Evolutionary conservation across 2,113 vertebrate species (phyloP).

Genomic region (Calidris pygmaea): DNA sequence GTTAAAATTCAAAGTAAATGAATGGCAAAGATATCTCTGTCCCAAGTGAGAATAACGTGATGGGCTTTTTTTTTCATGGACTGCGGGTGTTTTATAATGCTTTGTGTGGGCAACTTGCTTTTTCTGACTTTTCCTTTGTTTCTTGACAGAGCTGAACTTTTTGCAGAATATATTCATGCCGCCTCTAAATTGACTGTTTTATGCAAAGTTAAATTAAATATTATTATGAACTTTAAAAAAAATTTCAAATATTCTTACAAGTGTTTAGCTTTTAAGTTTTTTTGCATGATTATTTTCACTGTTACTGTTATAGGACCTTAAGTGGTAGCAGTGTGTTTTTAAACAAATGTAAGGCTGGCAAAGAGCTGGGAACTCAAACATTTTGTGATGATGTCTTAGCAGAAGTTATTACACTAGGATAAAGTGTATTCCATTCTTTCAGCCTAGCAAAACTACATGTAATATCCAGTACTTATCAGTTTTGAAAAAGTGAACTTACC

Average conservation of each 20-base stretch:
- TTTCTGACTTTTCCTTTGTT: background rate
- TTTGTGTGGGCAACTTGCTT: background rate
- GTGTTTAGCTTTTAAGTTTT: background rate
- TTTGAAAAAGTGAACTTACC: background rate
- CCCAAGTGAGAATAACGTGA: background rate
- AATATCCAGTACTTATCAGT: background rate
- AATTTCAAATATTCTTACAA: background rate
- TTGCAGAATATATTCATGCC: background rate
- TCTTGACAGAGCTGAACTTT: background rate
- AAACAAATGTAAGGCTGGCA: background rate
- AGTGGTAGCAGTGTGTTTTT: background rate
- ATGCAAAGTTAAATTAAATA: background rate
- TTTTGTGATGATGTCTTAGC: background rate
- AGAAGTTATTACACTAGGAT: background rate
- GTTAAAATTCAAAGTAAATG: background rate
- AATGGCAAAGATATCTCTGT: background rate
- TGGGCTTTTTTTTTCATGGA: background rate
- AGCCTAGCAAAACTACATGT: background rate
- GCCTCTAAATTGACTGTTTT: background rate
- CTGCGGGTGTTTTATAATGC: background rate
- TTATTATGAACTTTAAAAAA: background rate
- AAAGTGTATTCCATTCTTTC: background rate
- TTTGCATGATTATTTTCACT: background rate
- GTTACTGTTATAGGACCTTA: background rate
- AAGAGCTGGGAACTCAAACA: background rate